Evolutionary conservation across 2,888 invertebrate species (phyloP).

Genomic region (Lepidochrysops patricia): DNA sequence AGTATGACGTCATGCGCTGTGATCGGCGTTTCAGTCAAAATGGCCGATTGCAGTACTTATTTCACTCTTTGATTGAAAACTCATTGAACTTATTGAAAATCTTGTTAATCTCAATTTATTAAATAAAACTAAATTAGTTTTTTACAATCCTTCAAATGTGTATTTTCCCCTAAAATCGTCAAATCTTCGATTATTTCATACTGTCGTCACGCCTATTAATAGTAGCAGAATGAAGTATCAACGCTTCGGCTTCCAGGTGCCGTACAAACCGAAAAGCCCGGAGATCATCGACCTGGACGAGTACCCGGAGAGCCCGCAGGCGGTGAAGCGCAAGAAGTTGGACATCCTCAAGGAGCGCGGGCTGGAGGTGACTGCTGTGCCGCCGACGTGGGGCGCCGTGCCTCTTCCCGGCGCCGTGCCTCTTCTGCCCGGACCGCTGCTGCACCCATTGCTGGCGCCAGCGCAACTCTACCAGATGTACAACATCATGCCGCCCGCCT

Average conservation of each 20-base stretch:
- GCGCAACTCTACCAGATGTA: constrained; percentile 63
- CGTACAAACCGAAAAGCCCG: constrained; percentile 76
- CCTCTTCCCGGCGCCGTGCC: constrained; percentile 31
- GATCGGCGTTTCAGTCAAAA: no score
- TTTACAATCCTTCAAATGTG: no score
- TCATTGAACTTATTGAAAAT: no score
- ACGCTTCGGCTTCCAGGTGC: constrained; percentile 49
- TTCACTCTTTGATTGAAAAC: no score
- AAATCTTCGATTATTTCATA: no score
- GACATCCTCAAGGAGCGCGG: constrained; percentile 85
- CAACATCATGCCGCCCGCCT: constrained; percentile 45
- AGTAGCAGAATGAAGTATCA: not conserved
- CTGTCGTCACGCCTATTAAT: no score
- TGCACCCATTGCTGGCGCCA: constrained; percentile 66
- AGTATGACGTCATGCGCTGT: no score
- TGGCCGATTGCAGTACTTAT: no score
- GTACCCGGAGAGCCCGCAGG: constrained; percentile 63
- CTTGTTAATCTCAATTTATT: no score
- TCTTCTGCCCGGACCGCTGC: constrained; percentile 52
- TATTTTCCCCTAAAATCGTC: no score
- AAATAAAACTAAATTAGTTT: no score
- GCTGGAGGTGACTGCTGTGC: constrained; percentile 82
- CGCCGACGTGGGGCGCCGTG: constrained; percentile 39
- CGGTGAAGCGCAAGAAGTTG: constrained; percentile 78
- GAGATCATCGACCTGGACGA: constrained; percentile 79